Evolutionary conservation across 2,888 invertebrate genomes (phyloP), one percentile per base, ranked within the genome.

Genomic region (Tenthredo amoena): DNA sequence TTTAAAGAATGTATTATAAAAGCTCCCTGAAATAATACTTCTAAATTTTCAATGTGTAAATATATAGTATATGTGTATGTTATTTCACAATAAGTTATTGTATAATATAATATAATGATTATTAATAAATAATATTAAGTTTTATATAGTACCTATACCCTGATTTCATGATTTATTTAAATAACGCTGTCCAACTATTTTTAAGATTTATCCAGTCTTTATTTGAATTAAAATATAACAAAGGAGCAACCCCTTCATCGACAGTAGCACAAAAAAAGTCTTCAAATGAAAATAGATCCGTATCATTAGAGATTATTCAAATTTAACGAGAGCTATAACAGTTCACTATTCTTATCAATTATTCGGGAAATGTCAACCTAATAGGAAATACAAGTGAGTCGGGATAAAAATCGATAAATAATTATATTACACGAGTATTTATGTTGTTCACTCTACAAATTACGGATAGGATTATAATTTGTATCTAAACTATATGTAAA

Each of bases 61-160:
- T 89, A 88, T 88, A 87, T 84, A 71, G 31, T 37, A 37, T 37
- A 62, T 26, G 21, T 81, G 62, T 81, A 62, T 37, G 37, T 58
- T 21, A 34, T 58, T 12, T 81, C 26, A 6, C 62, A 81, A 62
- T 85, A 86, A 86, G 76, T 87, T 77, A 85, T 55, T 47, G 82
- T 90, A 89, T 89, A 88, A 87, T 89, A 81, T 89, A 84, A 76
- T 87, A 87, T 87, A 37, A 82, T 87, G 87, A 86, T 87, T 81
- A 65, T 40, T 37, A 85, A 85, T 85, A 81, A 85, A 85, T 85
- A 85, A 21, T 43, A 40, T 37, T 71, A 50, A 15, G 40, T 85
- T 58, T 58, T 76, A 40, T 58, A 74, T 55, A 74, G 74, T 74
- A 77, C 50, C 76, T n/a, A 37, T 81, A 31, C 43, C 34, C 34